Base-by-base conservation (phyloP, 2,888 invertebrate genomes). In the Stenolophus ochropezus region DNA sequence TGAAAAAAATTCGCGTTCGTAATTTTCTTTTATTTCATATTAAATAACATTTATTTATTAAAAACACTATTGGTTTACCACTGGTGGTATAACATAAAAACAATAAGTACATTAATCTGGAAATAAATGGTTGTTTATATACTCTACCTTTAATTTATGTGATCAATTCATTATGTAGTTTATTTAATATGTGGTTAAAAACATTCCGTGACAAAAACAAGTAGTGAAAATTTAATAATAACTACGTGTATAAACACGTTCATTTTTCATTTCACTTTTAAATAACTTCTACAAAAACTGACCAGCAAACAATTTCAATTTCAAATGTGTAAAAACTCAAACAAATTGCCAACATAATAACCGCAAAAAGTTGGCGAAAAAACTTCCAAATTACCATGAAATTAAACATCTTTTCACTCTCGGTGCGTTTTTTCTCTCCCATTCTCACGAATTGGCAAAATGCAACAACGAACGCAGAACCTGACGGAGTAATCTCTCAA, bases 401-500 rank as follows among this genome's bases (percentile, higher is more conserved):
- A 56, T 56, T 56, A 56, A 21, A 56, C 56, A 56, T 8, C 56
- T 20, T 56, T 56, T 56, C 56, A 56, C 56, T 56, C 56, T 56
- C 56, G 56, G 11, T 21, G 21, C 8, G 20, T 56, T 56, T 56
- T 53, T 56, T 56, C 56, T 6, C 0, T 56, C 8, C 18, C 18
- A 56, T 56, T 56, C 56, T 21, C 56, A 56, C 56, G 56, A 56
- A 56, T 56, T 56, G 11, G 21, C 56, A 20, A 56, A 56, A 56
- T 18, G 11, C 56, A 56, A 56, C 11, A 56, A 56, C 20, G 11
- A 21, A 18, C 21, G 20, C 18, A 56, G 16, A 56, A 56, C 11
- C 56, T 56, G 56, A 56, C 56, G 20, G 56, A 20, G 53, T 56
- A 56, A 56, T 56, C 56, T 20, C 56, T 56, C 56, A 56, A 56